Conservation (phyloP, 1,140 invertebrate genomes). For the Nixonia krombeini region DNA sequence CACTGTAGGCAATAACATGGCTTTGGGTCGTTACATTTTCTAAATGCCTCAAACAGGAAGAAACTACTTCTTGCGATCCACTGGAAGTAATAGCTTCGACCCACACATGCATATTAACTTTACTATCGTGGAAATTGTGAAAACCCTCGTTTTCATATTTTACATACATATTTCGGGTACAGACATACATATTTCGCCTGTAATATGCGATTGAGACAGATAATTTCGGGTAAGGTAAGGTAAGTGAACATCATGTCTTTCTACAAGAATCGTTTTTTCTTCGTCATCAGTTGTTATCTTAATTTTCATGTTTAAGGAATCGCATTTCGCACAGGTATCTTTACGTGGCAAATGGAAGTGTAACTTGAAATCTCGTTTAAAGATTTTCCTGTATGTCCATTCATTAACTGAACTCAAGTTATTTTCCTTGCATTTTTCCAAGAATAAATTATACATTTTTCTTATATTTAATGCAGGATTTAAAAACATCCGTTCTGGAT, state of each 20-base stretch:
- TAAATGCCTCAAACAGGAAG: conserved; percentile 39
- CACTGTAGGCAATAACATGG: conserved; percentile 50
- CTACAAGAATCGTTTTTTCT: conserved; percentile 36
- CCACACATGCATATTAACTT: conserved; percentile 48
- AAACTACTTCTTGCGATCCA: conserved; percentile 49
- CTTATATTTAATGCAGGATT: conserved; percentile 39
- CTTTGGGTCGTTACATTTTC: conserved; percentile 41
- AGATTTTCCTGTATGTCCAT: conserved; percentile 40
- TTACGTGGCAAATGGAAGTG: conserved; percentile 40
- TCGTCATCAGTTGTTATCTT: conserved; percentile 37
- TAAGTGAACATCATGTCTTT: conserved; percentile 36
- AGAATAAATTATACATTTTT: conserved; percentile 39
- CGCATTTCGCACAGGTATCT: conserved; percentile 40
- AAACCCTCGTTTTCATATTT: conserved; percentile 26
- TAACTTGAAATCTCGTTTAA: conserved; percentile 47
- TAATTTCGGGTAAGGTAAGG: conserved; percentile 39
- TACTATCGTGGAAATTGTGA: conserved; percentile 35
- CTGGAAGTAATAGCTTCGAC: conserved; percentile 46
- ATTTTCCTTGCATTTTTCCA: conserved; percentile 41
- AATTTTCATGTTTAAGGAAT: conserved; percentile 44
- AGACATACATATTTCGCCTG: conserved; percentile 36
- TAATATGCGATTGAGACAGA: conserved; percentile 45
- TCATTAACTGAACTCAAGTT: conserved; percentile 37
- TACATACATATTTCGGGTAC: no score
- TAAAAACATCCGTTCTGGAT: conserved; percentile 41